Base-by-base conservation (phyloP, 1,140 invertebrate genomes). In the Drosophila leontia region DNA sequence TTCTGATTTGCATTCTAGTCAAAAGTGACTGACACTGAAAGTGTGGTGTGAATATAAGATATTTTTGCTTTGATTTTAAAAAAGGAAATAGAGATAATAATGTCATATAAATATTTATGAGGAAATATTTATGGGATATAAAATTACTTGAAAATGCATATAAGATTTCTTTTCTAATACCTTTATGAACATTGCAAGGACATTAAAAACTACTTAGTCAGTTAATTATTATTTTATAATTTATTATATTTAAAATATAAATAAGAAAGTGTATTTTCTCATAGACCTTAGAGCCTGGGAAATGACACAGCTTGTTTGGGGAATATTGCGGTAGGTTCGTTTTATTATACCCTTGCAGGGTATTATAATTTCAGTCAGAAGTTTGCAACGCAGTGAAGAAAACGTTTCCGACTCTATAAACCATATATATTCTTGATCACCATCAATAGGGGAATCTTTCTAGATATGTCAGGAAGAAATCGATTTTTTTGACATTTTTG, bases 321-420 rank as follows among this genome's bases (percentile, higher is more conserved):
- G 12, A 34, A 63, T 26, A 63, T 63, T 63, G 61, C 11, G 61
- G 61, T 63, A 63, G 61, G 50, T 63, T 56, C 17, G 17, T n/a
- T 5, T 17, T 23, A 12, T 3, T 17, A 23, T 23, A 23, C 2
- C 23, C 23, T 23, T 23, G 23, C 23, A 23, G 23, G 23, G 23
- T 23, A 23, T 23, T 23, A 23, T 23, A 23, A 23, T 23, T 23
- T 23, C 23, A 23, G 23, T 23, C 23, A 23, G 23, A 23, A 2
- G 23, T 23, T 23, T 23, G 23, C 23, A 23, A 23, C 23, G 23
- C 23, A 23, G 23, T 23, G 23, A 23, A 23, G 23, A 2, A 23
- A 2, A 23, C 23, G 23, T 23, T 23, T 23, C 23, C 23, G 23
- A 23, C 23, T 2, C 23, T 2, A 23, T 23, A 23, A 23, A 23